Evolutionary conservation across 35 echinoderm and acorn worm genomes (phyloP).

Genomic region (Diadema setosum): DNA sequence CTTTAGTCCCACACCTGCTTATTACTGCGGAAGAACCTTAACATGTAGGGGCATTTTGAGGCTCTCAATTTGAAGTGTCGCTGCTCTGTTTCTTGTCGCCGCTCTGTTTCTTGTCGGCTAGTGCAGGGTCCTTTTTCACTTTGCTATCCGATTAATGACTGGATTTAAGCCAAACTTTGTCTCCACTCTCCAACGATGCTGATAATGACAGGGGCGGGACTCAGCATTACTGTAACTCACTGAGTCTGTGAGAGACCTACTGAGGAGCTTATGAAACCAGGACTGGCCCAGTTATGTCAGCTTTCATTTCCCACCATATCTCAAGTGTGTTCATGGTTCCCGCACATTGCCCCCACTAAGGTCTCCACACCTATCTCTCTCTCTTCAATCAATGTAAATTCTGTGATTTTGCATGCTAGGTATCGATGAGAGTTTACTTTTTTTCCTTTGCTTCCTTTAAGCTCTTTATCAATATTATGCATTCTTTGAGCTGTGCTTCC

Average conservation of each 20-base stretch:
- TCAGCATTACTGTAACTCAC: not conserved
- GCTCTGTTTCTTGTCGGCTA: not conserved
- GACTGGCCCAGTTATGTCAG: constrained; percentile 4
- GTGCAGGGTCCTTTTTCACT: not conserved
- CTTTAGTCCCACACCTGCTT: not conserved
- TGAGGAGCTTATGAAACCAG: not conserved
- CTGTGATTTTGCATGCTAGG: too few species aligned
- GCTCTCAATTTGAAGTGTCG: not conserved
- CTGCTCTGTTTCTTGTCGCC: not conserved
- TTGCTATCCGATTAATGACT: not conserved
- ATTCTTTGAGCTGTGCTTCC: too few species aligned
- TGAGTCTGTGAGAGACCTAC: not conserved
- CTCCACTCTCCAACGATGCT: not conserved
- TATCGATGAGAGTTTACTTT: too few species aligned
- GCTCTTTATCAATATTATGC: too few species aligned
- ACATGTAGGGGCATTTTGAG: not conserved
- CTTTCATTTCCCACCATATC: not conserved
- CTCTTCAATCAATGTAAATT: too few species aligned
- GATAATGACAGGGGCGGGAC: not conserved
- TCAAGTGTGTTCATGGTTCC: not conserved
- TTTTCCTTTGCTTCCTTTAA: too few species aligned
- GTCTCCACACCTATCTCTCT: too few species aligned
- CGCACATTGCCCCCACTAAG: too few species aligned
- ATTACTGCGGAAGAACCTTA: not conserved
- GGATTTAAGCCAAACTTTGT: not conserved